Base-by-base conservation (phyloP, 2,113 vertebrate species). In the Edolisoma coerulescens region DNA sequence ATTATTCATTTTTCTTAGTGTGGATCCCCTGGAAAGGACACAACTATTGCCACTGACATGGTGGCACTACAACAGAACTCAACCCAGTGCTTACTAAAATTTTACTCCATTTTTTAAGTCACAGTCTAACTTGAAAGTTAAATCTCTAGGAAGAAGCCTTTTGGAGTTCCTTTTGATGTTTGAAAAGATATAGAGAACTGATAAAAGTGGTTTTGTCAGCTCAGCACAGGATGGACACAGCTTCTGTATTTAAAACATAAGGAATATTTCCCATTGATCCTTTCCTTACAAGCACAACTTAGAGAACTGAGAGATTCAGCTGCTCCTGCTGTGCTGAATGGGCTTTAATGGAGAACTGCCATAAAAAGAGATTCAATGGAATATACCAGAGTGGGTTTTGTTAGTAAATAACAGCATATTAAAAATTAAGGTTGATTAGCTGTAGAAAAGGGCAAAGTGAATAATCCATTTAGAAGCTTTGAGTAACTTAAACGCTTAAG, bases 391-490 rank as follows among this genome's bases (percentile, higher is more conserved):
- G 16, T 47, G 52, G 39, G 24, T 63, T 94, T 73, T 86, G 82
- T 49, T 57, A 79, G 78, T 82, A 95, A 97, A 85, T 23, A 94
- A 74, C 15, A 71, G 27, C 13, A 3, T 50, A 59, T 70, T 89
- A 77, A 78, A 92, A 92, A 82, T 50, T 81, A 78, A 73, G 37
- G 44, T 78, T 90, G 50, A 75, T 78, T 61, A 88, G 32, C 6
- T 70, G 28, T 59, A 75, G 87, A 33, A 81, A 86, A 86, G 22
- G 49, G 17, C 52, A 71, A 78, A 83, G 52, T 71, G 49, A 90
- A 93, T 68, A 95, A 95, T 92, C 88, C 57, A 16, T 84, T 96
- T 71, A 69, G 77, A 81, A 84, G 60, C 59, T 70, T 77, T 87
- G 92, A 95, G 69, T 65, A 86, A 94, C 44, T 83, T 47, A 88